Base-by-base conservation (phyloP, 2,888 invertebrate species). In the Chouioia cunea region DNA sequence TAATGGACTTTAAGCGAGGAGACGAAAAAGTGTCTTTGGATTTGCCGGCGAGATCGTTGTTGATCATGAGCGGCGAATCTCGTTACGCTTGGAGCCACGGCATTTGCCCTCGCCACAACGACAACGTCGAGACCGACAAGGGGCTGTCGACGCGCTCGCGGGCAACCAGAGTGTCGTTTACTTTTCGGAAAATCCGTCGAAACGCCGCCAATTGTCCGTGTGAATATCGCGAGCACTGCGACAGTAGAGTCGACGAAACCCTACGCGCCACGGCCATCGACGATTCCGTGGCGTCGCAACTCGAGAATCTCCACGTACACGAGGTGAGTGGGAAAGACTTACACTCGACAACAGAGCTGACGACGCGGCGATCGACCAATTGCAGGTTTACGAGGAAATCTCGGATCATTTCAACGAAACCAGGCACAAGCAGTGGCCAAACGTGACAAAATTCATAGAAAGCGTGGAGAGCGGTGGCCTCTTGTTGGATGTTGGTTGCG, bases 341-440 rank as follows among this genome's bases (percentile, higher is more conserved):
- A 6, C 27, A 4, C 27, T 3, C 3, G 27, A 27, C 27, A 3
- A 27, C 27, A 27, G 4, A 27, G 27, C 6, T 27, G 27, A 27
- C 6, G 27, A n/a, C n/a, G n/a, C n/a, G n/a, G n/a, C n/a, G n/a
- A n/a, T n/a, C n/a, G n/a, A n/a, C n/a, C n/a, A 36, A 36, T 67
- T 74, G 14, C 71, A 93, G 92, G 94, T 99, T 15, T 99, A 99
- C 85, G 95, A 99, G 75, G 90, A 93, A 79, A 99, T 99, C 78
- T 97, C 98, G 0, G 87, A 88, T 50, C 99, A 99, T 86, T 99
- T 99, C 86, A 97, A 96, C 84, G 92, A 93, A 77, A 99, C 99
- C 0, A 89, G 99, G 15, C 96, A 97, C 85, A 94, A 93, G 79
- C 93, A 95, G 18, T 99, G 99, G 99, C 97, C 97, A 0, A 91